Percentiles rank a stretch among this genome's conserved stretches.
These are phyloP conservation scores for Urechis unicinctus DNA, from an alignment of 2,888 invertebrate genomes.

Conservation along the genomic window DNA sequence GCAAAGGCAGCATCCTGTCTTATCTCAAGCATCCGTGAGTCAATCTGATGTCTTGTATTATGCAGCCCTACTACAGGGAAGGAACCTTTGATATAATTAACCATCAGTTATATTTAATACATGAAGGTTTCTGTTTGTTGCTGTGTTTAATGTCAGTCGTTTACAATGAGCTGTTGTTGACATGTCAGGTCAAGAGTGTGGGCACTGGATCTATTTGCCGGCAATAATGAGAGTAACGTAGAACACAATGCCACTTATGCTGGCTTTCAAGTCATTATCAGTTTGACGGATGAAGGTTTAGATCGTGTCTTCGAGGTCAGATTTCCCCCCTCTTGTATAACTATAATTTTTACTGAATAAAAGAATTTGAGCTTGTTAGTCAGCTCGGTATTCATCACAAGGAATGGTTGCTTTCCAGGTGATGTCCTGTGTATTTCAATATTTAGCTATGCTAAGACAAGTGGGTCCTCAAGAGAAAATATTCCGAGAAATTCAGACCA, in stretches of 20 bases:
- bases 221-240: conserved; percentile 59
- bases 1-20: conserved; percentile 53
- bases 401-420: conserved; percentile 55
- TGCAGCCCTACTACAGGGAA: too few species aligned
- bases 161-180: too few species aligned
- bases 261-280: conserved; percentile 66
- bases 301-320: conserved; percentile 61
- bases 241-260: conserved; percentile 75
- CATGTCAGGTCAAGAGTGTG: too few species aligned
- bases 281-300: conserved; percentile 72
- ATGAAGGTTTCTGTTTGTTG: too few species aligned
- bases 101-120: too few species aligned
- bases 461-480: conserved; percentile 65
- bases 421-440: conserved; percentile 70
- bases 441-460: conserved; percentile 66
- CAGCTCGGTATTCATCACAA: background rate
- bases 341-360: too few species aligned
- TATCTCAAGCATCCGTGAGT: conserved; percentile 37
- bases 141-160: too few species aligned
- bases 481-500: conserved; percentile 67
- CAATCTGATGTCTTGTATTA: background rate
- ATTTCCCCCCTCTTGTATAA: background rate
- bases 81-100: too few species aligned
- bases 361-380: too few species aligned
- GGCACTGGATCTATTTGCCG: conserved; percentile 37